phyloP scores from a whole-genome alignment of 2,113 vertebrate genomes.

The Manacus vitellinus region DNA sequence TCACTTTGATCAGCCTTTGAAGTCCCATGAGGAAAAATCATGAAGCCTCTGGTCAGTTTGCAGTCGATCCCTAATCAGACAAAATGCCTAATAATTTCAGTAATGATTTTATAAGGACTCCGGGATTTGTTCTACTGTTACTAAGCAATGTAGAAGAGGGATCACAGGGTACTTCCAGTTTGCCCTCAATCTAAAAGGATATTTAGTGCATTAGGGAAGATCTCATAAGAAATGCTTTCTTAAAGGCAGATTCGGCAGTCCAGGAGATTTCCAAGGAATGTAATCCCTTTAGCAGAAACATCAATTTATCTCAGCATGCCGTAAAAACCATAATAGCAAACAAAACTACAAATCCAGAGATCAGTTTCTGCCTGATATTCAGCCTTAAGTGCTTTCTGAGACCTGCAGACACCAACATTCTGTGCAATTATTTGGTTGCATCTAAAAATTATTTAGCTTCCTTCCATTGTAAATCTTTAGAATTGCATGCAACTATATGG shows the following conservation, averaged over 20 bases:
- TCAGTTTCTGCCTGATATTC: neutral
- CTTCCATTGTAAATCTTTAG: neutral
- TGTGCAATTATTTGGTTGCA: neutral
- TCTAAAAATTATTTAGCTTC: neutral
- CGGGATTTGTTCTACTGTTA: neutral
- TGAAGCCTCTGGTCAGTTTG: slow-evolving; percentile 18
- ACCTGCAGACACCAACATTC: neutral
- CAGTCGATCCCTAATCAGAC: neutral
- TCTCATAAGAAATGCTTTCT: slow-evolving; percentile 27
- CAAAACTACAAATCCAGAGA: slow-evolving; percentile 48
- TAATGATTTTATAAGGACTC: slow-evolving; percentile 35
- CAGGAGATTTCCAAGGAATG: neutral
- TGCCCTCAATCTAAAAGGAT: neutral
- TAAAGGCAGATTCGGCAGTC: slow-evolving; percentile 10
- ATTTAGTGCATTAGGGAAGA: slow-evolving; percentile 3
- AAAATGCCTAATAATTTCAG: slow-evolving; percentile 36
- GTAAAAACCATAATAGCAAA: slow-evolving; percentile 48
- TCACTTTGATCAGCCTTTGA: neutral
- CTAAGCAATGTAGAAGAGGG: neutral
- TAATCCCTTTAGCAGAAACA: slow-evolving; percentile 56
- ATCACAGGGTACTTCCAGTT: neutral
- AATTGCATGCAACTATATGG: neutral
- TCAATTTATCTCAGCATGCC: slow-evolving; percentile 52
- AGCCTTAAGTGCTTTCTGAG: neutral
- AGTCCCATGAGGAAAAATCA: neutral